Evolutionary conservation across 2,888 invertebrate genomes (phyloP), one percentile per base, ranked within the genome.

Genomic region (Eustalomyia histrio): DNA sequence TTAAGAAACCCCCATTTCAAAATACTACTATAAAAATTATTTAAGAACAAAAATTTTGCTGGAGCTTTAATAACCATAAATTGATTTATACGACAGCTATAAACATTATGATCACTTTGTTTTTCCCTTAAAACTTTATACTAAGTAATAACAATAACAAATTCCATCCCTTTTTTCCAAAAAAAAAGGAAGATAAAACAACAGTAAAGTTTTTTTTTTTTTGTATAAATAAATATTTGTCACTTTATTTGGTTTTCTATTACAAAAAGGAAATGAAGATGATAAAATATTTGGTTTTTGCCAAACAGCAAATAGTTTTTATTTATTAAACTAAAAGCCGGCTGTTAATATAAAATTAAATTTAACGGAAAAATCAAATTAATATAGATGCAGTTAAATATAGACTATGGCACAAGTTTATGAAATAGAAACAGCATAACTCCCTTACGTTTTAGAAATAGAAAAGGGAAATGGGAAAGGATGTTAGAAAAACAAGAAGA

Each of bases 31-130:
- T 24, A 21, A 55, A 50, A 21, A 2, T 24, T 50, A 47, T 47
- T 47, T 47, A 47, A 47, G 43, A 47, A 14, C 3, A 39, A n/a
- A n/a, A 14, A 47, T 47, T 47, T 47, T 47, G 1, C 8, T 47
- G 14, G 24, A 58, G 72, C 50, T 68, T 67, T 80, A 76, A 76
- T 76, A 80, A 76, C 57, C 76, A 72, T 76, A 76, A 80, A 76
- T 80, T 76, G 76, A 80, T 80, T 80, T 80, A 80, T 72, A 55
- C 8, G 61, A 33, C 64, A 67, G 61, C 67, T 35, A 55, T 14
- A 68, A 76, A 55, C 61, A 75, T 67, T 75, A 55, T 68, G 68
- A 76, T 60, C 58, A 76, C 29, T 29, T 29, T 29, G 7, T 65
- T 65, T 21, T 50, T 14, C 14, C 14, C n/a, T 14, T 5, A n/a